phyloP scores from a whole-genome alignment of 2,888 invertebrate species.

The Acleris emargana region DNA sequence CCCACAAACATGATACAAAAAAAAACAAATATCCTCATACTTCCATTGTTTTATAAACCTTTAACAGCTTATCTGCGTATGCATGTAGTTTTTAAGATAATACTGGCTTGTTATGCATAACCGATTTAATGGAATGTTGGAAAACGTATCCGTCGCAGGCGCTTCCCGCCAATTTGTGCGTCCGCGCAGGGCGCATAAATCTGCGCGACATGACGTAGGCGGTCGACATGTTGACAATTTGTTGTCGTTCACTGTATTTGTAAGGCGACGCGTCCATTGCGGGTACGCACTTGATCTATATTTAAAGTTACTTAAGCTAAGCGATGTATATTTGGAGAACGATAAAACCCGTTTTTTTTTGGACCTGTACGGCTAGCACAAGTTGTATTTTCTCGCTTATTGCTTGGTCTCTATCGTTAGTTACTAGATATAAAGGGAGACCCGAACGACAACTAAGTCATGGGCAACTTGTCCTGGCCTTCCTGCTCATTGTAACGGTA shows the following conservation, averaged over 20 bases:
- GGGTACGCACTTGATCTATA: background rate
- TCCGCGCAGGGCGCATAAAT: conserved; percentile 75
- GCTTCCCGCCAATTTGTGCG: conserved; percentile 79
- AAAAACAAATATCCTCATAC: conserved; percentile 5
- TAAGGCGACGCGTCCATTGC: conserved; percentile 22
- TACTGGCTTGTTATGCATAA: conserved; percentile 42
- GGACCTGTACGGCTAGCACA: no score
- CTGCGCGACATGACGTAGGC: conserved; percentile 75
- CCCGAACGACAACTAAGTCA: no score
- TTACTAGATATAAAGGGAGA: no score
- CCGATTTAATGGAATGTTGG: conserved; percentile 56
- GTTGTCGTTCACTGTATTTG: conserved; percentile 47
- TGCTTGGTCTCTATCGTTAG: no score
- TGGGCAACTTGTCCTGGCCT: no score
- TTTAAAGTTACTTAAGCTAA: no score
- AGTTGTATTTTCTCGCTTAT: no score
- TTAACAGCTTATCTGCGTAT: conserved; percentile 26
- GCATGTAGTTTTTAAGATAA: conserved; percentile 31
- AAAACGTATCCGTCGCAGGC: conserved; percentile 57
- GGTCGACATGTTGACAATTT: conserved; percentile 79
- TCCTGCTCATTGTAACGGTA: no score
- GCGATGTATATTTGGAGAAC: no score
- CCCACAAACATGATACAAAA: background rate
- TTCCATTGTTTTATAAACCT: conserved; percentile 5
- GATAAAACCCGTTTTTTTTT: no score